Base-by-base conservation (phyloP, 2,797 vertebrate species). In the Artibeus jamaicensis region DNA sequence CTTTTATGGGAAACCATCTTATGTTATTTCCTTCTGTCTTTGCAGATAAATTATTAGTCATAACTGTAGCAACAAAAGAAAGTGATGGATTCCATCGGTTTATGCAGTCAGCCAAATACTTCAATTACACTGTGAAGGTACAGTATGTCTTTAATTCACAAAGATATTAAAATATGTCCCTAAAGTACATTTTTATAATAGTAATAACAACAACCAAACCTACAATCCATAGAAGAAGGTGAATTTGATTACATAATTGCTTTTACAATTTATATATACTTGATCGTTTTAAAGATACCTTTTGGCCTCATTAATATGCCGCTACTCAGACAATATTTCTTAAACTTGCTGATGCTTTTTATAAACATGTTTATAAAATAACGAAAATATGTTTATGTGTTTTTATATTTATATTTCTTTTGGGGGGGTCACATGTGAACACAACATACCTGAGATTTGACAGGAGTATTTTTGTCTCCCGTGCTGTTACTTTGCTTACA, bases 61-160 rank as follows among this genome's bases (percentile, higher is more conserved):
- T 99, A 77, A 99, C 99, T 83, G 99, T 99, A 85, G 99, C 99
- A 94, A 99, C 99, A 18, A 98, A 99, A 97, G 99, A 99, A 98
- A 99, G 99, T 0, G 99, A 99, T 96, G 99, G 99, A 96, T 99
- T 99, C 97, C 98, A 97, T 76, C 99, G 99, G 96, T 99, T 99
- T 97, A 99, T 99, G 99, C 98, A 98, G 98, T 99, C 99, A 91
- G 99, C 99, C 97, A 98, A 99, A 81, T 99, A 99, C 96, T 99
- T 99, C 98, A 99, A 99, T 98, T 99, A 99, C 98, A 99, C 99
- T 98, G 99, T 99, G 65, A 99, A 99, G 99, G 99, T 99, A 99
- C 88, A 97, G 93, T 96, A 89, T 68, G 29, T 74, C 91, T 74
- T 92, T 76, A 76, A 37, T 92, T 44, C 15, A 22, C 91, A 15